Percentiles rank a stretch among this genome's conserved stretches.
phyloP scores from a whole-genome alignment of 2,113 vertebrate genomes.

The Eolophus roseicapilla region DNA sequence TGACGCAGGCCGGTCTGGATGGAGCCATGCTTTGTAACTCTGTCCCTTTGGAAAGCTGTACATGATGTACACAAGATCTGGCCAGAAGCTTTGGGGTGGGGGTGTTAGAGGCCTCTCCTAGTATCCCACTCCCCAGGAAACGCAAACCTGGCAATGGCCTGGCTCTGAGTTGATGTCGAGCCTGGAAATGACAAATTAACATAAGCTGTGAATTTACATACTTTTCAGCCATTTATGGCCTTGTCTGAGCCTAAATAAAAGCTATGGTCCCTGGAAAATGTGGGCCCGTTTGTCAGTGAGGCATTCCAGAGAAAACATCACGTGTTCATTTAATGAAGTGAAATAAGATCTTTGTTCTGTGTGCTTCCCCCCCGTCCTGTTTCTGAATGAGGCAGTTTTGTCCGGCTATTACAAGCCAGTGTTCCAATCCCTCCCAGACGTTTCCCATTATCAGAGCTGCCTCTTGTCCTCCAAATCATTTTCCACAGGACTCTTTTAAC shows the following conservation, averaged over 20 bases:
- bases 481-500: conserved; percentile 51
- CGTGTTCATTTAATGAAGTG: conserved; percentile 23
- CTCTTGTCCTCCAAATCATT: conserved; percentile 59
- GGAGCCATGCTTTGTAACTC: background rate
- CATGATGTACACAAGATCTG: background rate
- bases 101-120: background rate
- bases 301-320: conserved; percentile 63
- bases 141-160: background rate
- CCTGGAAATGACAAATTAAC: conserved; percentile 49
- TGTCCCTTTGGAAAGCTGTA: background rate
- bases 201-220: background rate
- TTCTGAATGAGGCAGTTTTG: conserved; percentile 62
- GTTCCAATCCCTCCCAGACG: conserved; percentile 55
- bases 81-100: background rate
- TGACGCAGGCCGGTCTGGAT: background rate
- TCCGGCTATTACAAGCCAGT: conserved; percentile 43
- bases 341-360: conserved; percentile 59
- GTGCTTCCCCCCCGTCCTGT: background rate
- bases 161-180: background rate
- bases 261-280: conserved; percentile 35
- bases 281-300: background rate
- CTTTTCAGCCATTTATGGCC: conserved; percentile 24
- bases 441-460: conserved; percentile 65
- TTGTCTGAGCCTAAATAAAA: conserved; percentile 23
- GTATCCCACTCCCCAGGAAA: background rate